A percentile compares a stretch with the other conserved stretches of the same genome.
These are phyloP conservation scores for Ibidorhyncha struthersii DNA, from an alignment of 2,113 vertebrate genomes.

Conservation along the genomic window DNA sequence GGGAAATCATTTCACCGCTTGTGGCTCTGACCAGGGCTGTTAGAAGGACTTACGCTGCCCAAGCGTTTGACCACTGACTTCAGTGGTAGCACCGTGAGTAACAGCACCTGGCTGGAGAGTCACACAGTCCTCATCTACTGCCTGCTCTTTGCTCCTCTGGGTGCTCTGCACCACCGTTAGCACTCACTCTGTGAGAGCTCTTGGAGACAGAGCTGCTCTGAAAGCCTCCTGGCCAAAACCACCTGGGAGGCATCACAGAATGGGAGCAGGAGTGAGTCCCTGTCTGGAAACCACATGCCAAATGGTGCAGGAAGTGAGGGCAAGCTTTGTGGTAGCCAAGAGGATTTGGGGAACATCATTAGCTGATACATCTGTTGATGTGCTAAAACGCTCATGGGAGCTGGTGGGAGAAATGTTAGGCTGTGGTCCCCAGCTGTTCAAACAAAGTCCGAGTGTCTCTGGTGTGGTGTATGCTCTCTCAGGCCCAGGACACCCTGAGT, in stretches of 20 bases:
- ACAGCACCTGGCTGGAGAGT: background rate
- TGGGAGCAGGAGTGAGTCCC: background rate
- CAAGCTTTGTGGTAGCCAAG: rapidly evolving
- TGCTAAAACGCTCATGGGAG: background rate
- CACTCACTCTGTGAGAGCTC: background rate
- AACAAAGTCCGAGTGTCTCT: background rate
- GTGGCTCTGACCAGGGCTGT: background rate
- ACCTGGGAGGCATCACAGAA: rapidly evolving
- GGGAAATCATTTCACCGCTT: background rate
- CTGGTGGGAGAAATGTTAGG: background rate
- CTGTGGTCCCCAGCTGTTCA: background rate
- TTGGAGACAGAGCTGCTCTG: background rate
- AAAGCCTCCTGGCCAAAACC: background rate
- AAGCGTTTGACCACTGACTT: background rate
- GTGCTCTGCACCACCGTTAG: background rate
- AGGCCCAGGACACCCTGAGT: background rate
- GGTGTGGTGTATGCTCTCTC: rapidly evolving
- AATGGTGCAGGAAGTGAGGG: background rate
- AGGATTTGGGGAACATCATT: background rate
- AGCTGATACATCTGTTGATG: background rate
- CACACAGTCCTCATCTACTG: background rate
- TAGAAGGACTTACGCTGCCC: background rate
- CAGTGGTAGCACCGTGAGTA: background rate
- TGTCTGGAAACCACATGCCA: background rate
- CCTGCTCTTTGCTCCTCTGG: background rate